These are phyloP conservation scores for Carterocephalus palaemon DNA, from an alignment of 2,888 invertebrate genomes.

Conservation along the genomic window DNA sequence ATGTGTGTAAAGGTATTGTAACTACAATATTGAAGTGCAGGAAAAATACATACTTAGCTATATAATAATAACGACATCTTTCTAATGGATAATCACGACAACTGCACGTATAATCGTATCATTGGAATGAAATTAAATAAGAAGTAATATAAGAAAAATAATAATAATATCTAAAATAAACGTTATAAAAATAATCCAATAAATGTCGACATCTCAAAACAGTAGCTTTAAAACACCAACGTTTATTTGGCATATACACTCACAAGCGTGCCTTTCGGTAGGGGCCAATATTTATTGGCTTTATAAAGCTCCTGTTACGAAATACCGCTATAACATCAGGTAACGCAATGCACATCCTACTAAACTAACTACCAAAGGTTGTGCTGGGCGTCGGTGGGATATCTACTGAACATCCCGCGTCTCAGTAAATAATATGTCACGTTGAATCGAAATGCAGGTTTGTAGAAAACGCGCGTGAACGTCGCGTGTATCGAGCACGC, in stretches of 20 bases:
- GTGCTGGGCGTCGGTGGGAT: conserved; percentile 73
- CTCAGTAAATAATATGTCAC: conserved; percentile 67
- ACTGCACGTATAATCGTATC: conserved; percentile 31
- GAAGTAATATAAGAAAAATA: conserved; percentile 50
- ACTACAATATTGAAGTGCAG: conserved; percentile 28
- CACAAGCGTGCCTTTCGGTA: not conserved
- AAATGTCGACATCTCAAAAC: conserved; percentile 37
- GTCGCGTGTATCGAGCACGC: conserved; percentile 16
- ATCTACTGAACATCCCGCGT: conserved; percentile 60
- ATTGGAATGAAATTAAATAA: conserved; percentile 67
- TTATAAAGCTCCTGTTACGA: conserved; percentile 41
- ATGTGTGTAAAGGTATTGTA: conserved; percentile 34
- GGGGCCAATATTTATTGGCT: conserved; percentile 3
- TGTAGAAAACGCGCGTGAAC: conserved; percentile 28
- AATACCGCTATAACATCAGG: conserved; percentile 57
- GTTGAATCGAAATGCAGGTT: conserved; percentile 56
- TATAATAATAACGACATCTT: conserved; percentile 27
- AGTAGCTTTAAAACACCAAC: conserved; percentile 34
- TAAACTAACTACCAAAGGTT: conserved; percentile 52
- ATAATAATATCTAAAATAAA: conserved; percentile 37
- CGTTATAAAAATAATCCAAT: conserved; percentile 47
- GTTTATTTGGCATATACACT: not conserved
- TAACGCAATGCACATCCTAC: conserved; percentile 68
- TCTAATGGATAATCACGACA: conserved; percentile 15
- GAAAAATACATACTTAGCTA: conserved; percentile 16